Evolutionary conservation across 2,797 vertebrate species (phyloP).

Genomic region (Pangasius mekongensis): DNA sequence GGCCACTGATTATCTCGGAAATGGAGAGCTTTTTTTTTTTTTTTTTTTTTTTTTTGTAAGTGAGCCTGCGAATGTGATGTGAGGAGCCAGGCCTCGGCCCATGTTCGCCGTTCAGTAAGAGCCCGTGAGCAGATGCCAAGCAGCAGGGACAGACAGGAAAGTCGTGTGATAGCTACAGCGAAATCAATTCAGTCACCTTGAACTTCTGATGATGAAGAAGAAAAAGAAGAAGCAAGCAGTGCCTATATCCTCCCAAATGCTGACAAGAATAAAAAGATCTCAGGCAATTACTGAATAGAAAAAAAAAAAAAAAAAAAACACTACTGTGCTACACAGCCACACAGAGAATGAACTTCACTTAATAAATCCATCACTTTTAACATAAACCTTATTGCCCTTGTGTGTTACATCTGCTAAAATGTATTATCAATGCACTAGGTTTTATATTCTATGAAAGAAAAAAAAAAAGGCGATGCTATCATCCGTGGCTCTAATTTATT

Average conservation of each 20-base stretch:
- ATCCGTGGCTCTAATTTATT: constrained; percentile 22
- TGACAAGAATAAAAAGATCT: constrained; percentile 38
- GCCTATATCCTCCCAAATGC: constrained; percentile 38
- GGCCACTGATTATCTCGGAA: constrained; percentile 62
- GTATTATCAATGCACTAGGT: not conserved
- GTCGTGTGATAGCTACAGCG: constrained; percentile 54
- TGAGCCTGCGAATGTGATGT: constrained; percentile 60
- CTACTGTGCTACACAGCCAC: not conserved
- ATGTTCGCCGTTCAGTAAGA: constrained; percentile 66
- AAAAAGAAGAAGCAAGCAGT: constrained; percentile 64
- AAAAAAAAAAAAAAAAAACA: not conserved
- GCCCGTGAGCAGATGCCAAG: constrained; percentile 59
- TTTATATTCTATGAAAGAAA: constrained; percentile 28
- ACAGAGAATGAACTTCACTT: constrained; percentile 33
- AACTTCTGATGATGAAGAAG: constrained; percentile 67
- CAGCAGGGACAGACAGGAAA: constrained; percentile 47
- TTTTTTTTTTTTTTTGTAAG: constrained; percentile 52
- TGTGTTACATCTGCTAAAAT: constrained; percentile 13
- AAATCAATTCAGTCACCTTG: constrained; percentile 74
- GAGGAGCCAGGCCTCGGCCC: constrained; percentile 58
- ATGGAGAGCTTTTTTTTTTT: constrained; percentile 39
- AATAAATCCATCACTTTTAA: constrained; percentile 22
- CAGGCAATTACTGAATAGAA: constrained; percentile 30
- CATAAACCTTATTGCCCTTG: constrained; percentile 14
- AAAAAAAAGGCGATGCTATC: not conserved